Evolutionary conservation across 2,113 vertebrate genomes (phyloP), one percentile per base, ranked within the genome.

Genomic region (Melanotaenia duboulayi): DNA sequence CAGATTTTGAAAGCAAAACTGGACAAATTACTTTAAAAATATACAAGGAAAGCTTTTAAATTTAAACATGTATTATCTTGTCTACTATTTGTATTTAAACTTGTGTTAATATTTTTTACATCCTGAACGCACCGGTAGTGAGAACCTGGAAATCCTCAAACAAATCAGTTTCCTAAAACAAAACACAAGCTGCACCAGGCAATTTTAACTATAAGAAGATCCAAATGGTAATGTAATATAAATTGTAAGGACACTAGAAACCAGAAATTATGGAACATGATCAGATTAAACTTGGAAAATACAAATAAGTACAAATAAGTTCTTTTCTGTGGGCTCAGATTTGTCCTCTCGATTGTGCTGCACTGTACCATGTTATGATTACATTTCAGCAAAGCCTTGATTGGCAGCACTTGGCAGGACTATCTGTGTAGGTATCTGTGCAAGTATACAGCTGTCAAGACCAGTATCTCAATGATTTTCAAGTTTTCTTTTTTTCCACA

Each of bases 111-210:
- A 35, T 35, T 50, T 25, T 55, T 42, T 42, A 42, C n/a, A 44
- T 48, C 6, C 44, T 48, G 19, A 9, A 24, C 39, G 16, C 24
- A 20, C 6, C 6, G 28, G 28, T 28, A 28, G 28, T 4, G 4
- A 7, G 32, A 5, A 35, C 32, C 7, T 35, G 32, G 8, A 9
- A 5, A 5, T 35, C 1, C 32, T 35, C 8, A 28, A 28, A 28
- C 28, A 28, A 28, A 9, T 35, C 8, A 35, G 7, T 35, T 35
- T 35, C 32, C 8, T 35, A 7, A 35, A 49, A 1, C 9, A 39
- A 50, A 78, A 32, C 40, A 62, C 40, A 62, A 51, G 51, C 58
- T 80, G 70, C 64, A 51, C 20, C 20, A 17, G 24, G 57, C 39
- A 57, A 40, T 48, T 51, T 51, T n/a, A 19, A 60, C n/a, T 48